Conservation (phyloP, 30 jellyfish, hydroid and myxozoan genomes). For the Pseudorhiza aurosa region DNA sequence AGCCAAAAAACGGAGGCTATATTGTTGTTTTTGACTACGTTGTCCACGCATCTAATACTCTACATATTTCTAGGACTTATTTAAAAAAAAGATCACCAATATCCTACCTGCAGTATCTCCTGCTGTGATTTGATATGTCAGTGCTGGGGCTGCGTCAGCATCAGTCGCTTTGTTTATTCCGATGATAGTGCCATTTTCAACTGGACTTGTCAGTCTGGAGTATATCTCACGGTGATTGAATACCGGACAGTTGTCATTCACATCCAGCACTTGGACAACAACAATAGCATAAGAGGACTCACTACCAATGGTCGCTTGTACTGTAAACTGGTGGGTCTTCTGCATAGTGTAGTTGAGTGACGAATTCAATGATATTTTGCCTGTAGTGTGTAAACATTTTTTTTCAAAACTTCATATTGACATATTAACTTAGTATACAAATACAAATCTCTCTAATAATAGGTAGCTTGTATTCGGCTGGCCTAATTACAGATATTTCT, state of each 20-base stretch:
- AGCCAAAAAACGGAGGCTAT: no score
- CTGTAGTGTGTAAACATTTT: no score
- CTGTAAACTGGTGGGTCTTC: slow-evolving; percentile 59
- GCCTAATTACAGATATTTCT: no score
- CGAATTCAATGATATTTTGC: slow-evolving; percentile 38
- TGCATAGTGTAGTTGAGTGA: slow-evolving; percentile 69
- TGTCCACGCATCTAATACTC: no score
- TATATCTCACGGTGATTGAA: slow-evolving; percentile 24
- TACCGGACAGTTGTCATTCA: slow-evolving; percentile 87
- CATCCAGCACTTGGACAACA: slow-evolving; percentile 78
- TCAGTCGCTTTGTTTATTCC: slow-evolving; percentile 55
- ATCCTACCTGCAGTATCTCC: slow-evolving; percentile 73
- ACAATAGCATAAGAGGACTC: slow-evolving; percentile 54
- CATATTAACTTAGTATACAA: no score
- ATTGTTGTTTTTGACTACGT: no score
- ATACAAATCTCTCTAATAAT: no score
- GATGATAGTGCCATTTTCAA: slow-evolving; percentile 50
- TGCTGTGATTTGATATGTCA: slow-evolving; percentile 54
- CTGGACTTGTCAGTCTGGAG: slow-evolving; percentile 64
- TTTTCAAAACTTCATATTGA: no score
- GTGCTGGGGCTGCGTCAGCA: slow-evolving; percentile 52
- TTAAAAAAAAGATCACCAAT: no score
- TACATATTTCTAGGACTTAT: no score
- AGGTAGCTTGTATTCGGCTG: no score
- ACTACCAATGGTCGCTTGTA: slow-evolving; percentile 68